phyloP scores from a whole-genome alignment of 2,888 invertebrate species.

The Therioaphis trifolii region DNA sequence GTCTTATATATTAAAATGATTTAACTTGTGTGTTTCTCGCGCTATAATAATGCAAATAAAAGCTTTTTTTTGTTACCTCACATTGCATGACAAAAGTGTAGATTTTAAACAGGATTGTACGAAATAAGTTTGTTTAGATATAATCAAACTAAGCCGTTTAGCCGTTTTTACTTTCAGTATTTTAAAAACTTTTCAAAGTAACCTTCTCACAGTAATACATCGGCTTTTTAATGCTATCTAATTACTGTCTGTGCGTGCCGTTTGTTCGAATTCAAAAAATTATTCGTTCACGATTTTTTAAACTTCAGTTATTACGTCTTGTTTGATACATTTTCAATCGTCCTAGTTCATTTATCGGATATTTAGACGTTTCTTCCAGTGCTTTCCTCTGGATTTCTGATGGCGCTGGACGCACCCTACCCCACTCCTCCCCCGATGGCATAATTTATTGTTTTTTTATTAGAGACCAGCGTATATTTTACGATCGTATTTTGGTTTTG shows the following conservation, averaged over 20 bases:
- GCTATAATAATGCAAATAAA: constrained; percentile 31
- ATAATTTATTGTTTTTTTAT: no score
- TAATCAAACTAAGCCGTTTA: not conserved
- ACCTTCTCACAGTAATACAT: not conserved
- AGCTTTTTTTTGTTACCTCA: constrained; percentile 23
- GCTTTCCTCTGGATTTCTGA: no score
- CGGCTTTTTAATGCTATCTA: not conserved
- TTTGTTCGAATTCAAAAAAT: not conserved
- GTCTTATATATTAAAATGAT: constrained; percentile 5
- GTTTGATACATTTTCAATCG: no score
- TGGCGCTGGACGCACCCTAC: no score
- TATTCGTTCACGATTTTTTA: not conserved
- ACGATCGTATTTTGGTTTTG: no score
- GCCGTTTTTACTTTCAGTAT: not conserved
- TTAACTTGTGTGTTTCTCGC: constrained; percentile 17
- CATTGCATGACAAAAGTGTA: constrained; percentile 20
- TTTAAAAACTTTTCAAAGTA: not conserved
- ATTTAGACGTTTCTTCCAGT: no score
- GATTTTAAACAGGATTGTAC: constrained; percentile 18
- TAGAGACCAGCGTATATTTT: no score
- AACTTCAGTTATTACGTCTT: not conserved
- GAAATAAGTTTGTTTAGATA: not conserved
- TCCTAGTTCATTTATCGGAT: no score
- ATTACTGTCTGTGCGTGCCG: not conserved
- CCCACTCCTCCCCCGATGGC: no score